Evolutionary conservation across 2,113 vertebrate genomes (phyloP).

Genomic region (Neogobius melanostomus): DNA sequence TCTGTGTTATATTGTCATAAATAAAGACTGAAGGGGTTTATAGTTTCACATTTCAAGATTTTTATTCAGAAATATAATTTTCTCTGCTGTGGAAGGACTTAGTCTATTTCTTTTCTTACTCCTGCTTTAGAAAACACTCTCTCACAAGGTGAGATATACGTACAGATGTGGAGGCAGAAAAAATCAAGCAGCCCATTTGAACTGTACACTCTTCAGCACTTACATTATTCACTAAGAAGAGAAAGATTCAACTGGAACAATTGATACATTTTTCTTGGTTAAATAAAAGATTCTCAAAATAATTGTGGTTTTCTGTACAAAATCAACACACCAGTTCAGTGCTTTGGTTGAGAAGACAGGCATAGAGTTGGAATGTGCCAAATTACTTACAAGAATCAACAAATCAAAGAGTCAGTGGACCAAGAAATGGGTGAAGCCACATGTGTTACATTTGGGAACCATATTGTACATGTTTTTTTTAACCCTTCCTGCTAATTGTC

Average conservation of each 20-base stretch:
- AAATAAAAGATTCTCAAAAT: background rate
- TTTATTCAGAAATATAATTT: no score
- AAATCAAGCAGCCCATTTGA: slow-evolving; percentile 10
- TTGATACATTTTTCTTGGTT: background rate
- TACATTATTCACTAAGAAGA: background rate
- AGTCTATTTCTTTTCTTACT: no score
- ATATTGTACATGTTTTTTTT: background rate
- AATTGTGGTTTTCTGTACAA: slow-evolving; percentile 6
- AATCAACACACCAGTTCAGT: slow-evolving; percentile 34
- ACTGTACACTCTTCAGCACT: background rate
- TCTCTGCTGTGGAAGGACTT: no score
- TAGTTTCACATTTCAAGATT: no score
- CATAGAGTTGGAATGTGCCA: slow-evolving; percentile 13
- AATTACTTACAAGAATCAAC: background rate
- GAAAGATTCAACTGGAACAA: background rate
- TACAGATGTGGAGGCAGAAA: slow-evolving; percentile 9
- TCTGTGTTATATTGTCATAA: no score
- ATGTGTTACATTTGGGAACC: background rate
- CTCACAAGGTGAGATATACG: no score
- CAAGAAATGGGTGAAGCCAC: background rate
- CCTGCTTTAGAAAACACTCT: no score
- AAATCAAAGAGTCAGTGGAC: background rate
- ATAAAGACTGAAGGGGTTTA: no score
- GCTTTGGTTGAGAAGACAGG: slow-evolving; percentile 67
- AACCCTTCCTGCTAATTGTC: background rate